Conservation (phyloP, 2,888 invertebrate genomes). For the Amorpha juglandis region DNA sequence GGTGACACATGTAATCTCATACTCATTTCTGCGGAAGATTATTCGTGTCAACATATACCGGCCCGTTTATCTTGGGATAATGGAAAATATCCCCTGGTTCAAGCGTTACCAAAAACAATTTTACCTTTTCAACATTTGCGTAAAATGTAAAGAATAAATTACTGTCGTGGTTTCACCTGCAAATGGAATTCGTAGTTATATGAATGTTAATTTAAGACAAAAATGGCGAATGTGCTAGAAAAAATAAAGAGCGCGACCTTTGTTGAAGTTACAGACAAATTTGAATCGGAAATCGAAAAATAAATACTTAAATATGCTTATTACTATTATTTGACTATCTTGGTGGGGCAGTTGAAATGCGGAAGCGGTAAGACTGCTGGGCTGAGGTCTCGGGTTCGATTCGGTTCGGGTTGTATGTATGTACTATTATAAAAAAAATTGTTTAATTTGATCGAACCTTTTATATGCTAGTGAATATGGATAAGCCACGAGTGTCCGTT, state of each 20-base stretch:
- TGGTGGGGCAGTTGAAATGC: too few relatives aligned
- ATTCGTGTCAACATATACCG: constrained; percentile 68
- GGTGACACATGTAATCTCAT: constrained; percentile 71
- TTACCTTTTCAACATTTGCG: constrained; percentile 44
- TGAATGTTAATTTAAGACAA: not conserved
- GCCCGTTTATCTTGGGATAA: constrained; percentile 70
- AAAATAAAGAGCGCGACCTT: not conserved
- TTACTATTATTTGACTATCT: too few relatives aligned
- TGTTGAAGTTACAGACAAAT: not conserved
- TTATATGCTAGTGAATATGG: not conserved
- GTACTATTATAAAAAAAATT: too few relatives aligned
- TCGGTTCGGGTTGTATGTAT: too few relatives aligned
- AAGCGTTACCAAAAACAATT: constrained; percentile 54
- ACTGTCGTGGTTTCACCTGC: constrained; percentile 27
- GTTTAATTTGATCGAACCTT: not conserved
- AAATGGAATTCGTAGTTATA: constrained; percentile 23
- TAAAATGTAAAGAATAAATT: constrained; percentile 39
- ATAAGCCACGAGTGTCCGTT: not conserved
- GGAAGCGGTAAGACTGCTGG: too few relatives aligned
- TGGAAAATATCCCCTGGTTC: constrained; percentile 56
- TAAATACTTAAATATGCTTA: too few relatives aligned
- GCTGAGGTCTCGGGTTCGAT: too few relatives aligned
- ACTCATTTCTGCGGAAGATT: constrained; percentile 70
- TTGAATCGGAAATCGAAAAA: too few relatives aligned
- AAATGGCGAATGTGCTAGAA: not conserved